Base-by-base conservation (phyloP, 2,888 invertebrate species). In the Caenorhabditis becei region DNA sequence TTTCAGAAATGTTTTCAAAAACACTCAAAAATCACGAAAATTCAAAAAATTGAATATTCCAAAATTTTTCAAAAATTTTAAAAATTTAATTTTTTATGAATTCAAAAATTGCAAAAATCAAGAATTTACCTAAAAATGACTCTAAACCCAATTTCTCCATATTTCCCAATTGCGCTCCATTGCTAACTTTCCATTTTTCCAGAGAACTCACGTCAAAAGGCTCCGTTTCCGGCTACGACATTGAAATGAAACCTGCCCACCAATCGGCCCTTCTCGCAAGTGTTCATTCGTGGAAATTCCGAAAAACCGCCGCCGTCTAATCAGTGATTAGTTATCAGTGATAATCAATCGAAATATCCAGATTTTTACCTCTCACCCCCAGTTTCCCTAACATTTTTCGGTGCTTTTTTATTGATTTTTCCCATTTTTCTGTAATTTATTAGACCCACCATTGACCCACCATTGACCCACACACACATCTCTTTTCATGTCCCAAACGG, bases 181-280 rank as follows among this genome's bases (percentile, higher is more conserved):
- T n/a, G n/a, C n/a, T n/a, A n/a, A 32, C 32, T 10, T 10, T 2
- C 16, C 4, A 16, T 14, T n/a, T 47, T 79, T 79, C 26, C 67
- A 79, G 79, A 72, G 80, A 80, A 32, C 71, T 80, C 24, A 61
- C 54, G 28, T 80, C 80, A 10, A 75, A 77, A 56, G 75, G 71
- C n/a, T 58, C 74, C n/a, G 77, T 80, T 7, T 61, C 65, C 23
- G 74, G 74, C 24, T 80, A 77, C 47, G 58, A 61, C 16, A 44
- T 80, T 11, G 77, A 80, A 59, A 62, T 75, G 65, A 56, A 51
- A 4, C 28, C 59, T 14, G 47, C 66, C 11, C 62, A 71, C 23
- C 61, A 77, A 41, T 54, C 62, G 20, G 65, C 59, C 24, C 54
- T 71, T 23, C 71, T 80, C 3, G 61, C 77, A 18, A 77, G 65